Percentiles rank a stretch among this genome's conserved stretches.
Evolutionary conservation across 2,797 vertebrate genomes (phyloP).

Genomic region (Galagoides demidoff): DNA sequence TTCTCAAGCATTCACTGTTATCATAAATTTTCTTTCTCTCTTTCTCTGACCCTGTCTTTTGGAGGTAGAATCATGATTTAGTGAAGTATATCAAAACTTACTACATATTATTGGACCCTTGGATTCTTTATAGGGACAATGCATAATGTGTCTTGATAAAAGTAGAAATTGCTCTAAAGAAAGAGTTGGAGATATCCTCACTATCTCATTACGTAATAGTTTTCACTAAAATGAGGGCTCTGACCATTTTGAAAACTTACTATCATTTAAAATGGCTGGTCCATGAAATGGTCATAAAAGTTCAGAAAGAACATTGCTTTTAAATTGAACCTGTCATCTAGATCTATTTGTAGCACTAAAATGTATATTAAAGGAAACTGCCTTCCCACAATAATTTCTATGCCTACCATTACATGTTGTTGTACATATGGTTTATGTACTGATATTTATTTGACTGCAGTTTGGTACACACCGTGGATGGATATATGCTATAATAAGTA

Average conservation of each 20-base stretch:
- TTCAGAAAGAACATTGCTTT: conserved; percentile 45
- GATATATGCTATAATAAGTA: background rate
- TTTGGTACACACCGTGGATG: background rate
- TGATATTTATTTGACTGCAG: conserved; percentile 24
- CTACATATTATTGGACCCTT: background rate
- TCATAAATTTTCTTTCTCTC: background rate
- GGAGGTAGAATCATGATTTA: background rate
- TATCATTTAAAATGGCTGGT: background rate
- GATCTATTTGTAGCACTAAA: conserved; percentile 26
- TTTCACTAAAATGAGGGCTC: background rate
- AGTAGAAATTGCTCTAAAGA: background rate
- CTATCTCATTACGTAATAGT: background rate
- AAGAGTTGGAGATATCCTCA: background rate
- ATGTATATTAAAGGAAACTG: background rate
- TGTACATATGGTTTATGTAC: background rate
- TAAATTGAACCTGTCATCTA: conserved; percentile 38
- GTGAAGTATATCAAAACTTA: background rate
- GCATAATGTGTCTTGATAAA: background rate
- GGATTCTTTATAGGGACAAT: background rate
- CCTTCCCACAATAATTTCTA: background rate
- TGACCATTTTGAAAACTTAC: background rate
- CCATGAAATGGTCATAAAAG: conserved; percentile 16
- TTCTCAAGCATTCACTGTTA: background rate
- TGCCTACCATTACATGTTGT: background rate
- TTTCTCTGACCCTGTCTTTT: background rate